Percentiles rank a stretch among this genome's conserved stretches.
phyloP scores from a whole-genome alignment of 1,140 invertebrate genomes.

The Agrypnia vestita region DNA sequence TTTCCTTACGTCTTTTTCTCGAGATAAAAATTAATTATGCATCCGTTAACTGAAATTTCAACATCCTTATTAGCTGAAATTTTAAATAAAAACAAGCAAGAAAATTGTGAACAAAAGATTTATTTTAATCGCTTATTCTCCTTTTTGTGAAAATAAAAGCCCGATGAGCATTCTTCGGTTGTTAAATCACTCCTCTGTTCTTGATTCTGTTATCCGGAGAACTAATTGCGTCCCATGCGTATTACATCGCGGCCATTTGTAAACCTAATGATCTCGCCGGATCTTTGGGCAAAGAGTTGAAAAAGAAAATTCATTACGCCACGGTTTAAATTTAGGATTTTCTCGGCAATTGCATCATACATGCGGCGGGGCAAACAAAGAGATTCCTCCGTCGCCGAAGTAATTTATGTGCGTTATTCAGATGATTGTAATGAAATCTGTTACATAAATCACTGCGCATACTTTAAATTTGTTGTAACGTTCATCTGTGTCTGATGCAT shows the following conservation, averaged over 20 bases:
- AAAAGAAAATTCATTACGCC: slow-evolving; percentile 34
- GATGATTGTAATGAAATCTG: slow-evolving; percentile 32
- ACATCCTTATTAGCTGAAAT: too few relatives aligned
- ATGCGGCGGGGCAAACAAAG: slow-evolving; percentile 14
- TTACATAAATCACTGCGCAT: slow-evolving; percentile 27
- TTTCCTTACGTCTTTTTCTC: too few relatives aligned
- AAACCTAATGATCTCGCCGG: background rate
- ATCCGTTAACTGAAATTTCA: too few relatives aligned
- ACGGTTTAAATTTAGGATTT: slow-evolving; percentile 40
- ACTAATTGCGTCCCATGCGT: slow-evolving; percentile 6
- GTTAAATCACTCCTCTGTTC: background rate
- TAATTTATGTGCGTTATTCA: slow-evolving; percentile 31
- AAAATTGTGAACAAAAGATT: too few relatives aligned
- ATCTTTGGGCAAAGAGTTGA: background rate
- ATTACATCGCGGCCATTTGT: slow-evolving; percentile 18
- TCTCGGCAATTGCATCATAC: slow-evolving; percentile 36
- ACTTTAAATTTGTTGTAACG: background rate
- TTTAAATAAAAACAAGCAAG: too few relatives aligned
- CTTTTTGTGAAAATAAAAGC: too few relatives aligned
- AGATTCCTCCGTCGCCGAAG: slow-evolving; percentile 11
- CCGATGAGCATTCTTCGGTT: too few relatives aligned
- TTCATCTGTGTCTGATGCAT: too few relatives aligned
- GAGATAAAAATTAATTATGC: too few relatives aligned
- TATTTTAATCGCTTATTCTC: too few relatives aligned
- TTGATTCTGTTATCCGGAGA: slow-evolving; percentile 2